Conservation (phyloP, 2,797 vertebrate genomes). For the Rhabdomys pumilio region DNA sequence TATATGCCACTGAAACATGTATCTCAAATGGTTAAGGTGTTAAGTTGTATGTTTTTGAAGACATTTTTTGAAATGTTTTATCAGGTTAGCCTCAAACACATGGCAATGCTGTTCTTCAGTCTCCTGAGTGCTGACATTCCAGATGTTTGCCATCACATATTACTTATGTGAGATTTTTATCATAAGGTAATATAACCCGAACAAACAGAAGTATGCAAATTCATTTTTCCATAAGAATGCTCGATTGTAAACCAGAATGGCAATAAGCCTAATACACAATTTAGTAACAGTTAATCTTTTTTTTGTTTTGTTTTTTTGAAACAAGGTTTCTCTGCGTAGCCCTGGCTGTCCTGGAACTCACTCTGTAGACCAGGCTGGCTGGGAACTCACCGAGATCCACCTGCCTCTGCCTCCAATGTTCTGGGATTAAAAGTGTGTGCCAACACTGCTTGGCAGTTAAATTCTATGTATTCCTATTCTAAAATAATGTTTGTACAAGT, state of each 20-base stretch:
- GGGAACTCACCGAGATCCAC: background rate
- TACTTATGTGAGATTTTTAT: background rate
- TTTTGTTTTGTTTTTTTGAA: background rate
- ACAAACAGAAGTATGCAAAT: conserved; percentile 10
- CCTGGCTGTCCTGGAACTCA: background rate
- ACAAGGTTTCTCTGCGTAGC: background rate
- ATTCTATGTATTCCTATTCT: background rate
- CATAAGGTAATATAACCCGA: conserved; percentile 7
- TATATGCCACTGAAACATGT: background rate
- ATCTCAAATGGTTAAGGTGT: background rate
- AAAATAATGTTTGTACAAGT: background rate
- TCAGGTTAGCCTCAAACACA: background rate
- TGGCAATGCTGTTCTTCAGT: background rate
- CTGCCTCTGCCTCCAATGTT: background rate
- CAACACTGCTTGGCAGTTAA: background rate
- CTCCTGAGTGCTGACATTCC: background rate
- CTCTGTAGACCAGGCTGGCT: background rate
- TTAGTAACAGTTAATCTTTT: background rate
- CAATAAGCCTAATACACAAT: background rate
- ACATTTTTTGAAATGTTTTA: background rate
- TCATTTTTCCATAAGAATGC: background rate
- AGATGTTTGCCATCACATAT: background rate
- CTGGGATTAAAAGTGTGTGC: background rate
- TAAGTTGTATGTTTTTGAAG: background rate
- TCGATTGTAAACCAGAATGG: background rate